A percentile compares a stretch with the other conserved stretches of the same genome.
These are phyloP conservation scores for Acanthurus tractus DNA, from an alignment of 2,797 vertebrate genomes.

Conservation along the genomic window DNA sequence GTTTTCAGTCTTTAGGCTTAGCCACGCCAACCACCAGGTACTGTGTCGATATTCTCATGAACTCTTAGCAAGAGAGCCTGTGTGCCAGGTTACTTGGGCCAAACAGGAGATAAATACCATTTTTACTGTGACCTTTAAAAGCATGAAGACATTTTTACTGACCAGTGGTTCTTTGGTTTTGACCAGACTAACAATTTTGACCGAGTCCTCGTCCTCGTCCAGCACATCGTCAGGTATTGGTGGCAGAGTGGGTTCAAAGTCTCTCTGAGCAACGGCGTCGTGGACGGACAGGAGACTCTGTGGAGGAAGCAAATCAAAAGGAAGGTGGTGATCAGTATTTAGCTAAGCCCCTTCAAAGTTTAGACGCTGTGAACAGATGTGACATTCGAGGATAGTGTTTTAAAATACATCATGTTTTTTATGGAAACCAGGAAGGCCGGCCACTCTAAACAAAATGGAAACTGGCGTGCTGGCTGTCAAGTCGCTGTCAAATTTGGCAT, in stretches of 20 bases:
- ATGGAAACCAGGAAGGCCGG: neutral
- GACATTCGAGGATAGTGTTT: neutral
- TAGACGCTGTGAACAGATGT: neutral
- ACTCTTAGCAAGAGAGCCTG: neutral
- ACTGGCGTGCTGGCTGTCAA: constrained; percentile 25
- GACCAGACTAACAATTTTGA: constrained; percentile 94
- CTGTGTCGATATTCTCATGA: neutral
- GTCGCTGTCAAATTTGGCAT: constrained; percentile 1
- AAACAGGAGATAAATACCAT: neutral
- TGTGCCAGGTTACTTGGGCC: neutral
- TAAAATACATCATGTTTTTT: constrained; percentile 6
- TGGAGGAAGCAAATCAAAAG: constrained; percentile 28
- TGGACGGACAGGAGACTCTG: constrained; percentile 93
- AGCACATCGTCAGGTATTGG: constrained; percentile 89
- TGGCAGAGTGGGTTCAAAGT: constrained; percentile 90
- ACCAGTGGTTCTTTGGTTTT: constrained; percentile 96
- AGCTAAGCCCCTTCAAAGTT: constrained; percentile 1
- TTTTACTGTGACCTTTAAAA: constrained; percentile 3
- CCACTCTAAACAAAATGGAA: constrained; percentile 23
- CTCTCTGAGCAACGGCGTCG: constrained; percentile 92
- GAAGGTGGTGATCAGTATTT: constrained; percentile 11
- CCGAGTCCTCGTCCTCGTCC: constrained; percentile 92
- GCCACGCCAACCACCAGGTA: neutral
- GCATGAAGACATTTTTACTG: constrained; percentile 57
- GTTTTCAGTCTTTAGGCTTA: neutral